Evolutionary conservation across 30 jellyfish, hydroid and myxozoan species (phyloP).

Genomic region (Catostylus mosaicus): DNA sequence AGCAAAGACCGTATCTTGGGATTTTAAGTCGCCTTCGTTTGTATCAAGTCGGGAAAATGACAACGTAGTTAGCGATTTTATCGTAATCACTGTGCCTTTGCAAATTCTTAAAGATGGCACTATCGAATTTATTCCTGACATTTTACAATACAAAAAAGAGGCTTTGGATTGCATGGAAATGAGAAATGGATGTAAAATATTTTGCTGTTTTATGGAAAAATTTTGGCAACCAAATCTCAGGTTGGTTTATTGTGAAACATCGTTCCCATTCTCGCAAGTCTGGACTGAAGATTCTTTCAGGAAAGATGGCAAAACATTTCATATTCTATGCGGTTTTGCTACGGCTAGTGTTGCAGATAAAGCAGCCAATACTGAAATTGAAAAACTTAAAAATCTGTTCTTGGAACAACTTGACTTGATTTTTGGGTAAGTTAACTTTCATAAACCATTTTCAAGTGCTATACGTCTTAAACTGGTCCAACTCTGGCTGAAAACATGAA

Average conservation of each 20-base stretch:
- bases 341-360: conserved; percentile 55
- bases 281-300: conserved; percentile 46
- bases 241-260: background rate
- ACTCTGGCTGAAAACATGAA: too few species aligned
- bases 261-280: conserved; percentile 46
- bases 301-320: background rate
- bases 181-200: conserved; percentile 66
- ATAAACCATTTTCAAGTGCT: too few species aligned
- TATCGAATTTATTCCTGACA: conserved; percentile 40
- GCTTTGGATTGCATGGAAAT: conserved; percentile 45
- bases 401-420: conserved; percentile 33
- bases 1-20: conserved; percentile 44
- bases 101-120: conserved; percentile 45
- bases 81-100: conserved; percentile 58
- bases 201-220: conserved; percentile 38
- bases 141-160: conserved; percentile 3
- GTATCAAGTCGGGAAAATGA: conserved; percentile 15
- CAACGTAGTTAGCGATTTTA: background rate
- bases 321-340: conserved; percentile 55
- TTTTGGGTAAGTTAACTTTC: conserved; percentile 55
- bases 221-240: conserved; percentile 41
- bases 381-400: conserved; percentile 16
- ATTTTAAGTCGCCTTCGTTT: background rate
- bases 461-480: too few species aligned
- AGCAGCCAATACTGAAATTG: background rate